phyloP scores from a whole-genome alignment of 35 echinoderm and acorn worm species.

The Apostichopus japonicus region DNA sequence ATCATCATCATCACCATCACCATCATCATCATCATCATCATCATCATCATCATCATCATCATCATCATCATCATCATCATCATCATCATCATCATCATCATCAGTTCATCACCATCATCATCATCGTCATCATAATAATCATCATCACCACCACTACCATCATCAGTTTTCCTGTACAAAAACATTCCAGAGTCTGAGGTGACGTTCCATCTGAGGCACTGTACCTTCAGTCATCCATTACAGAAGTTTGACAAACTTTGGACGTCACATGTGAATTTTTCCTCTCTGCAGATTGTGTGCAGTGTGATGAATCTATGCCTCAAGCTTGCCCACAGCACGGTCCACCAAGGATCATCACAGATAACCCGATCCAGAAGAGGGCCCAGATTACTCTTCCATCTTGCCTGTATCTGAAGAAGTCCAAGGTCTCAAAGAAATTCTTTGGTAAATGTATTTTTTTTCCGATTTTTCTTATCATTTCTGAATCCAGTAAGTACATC shows the following conservation, averaged over 20 bases:
- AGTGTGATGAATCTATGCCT: slow-evolving; percentile 25
- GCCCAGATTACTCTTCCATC: slow-evolving; percentile 62
- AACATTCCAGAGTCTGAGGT: slow-evolving; percentile 13
- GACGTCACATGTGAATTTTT: not conserved
- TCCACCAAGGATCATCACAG: slow-evolving; percentile 41
- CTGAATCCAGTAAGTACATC: not conserved
- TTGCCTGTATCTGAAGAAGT: slow-evolving; percentile 36
- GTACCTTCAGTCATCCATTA: not conserved
- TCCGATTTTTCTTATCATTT: not conserved
- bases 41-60: no score
- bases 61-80: no score
- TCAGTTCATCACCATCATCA: no score
- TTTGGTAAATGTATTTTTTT: slow-evolving; percentile 8
- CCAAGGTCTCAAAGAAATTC: slow-evolving; percentile 36
- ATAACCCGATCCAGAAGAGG: slow-evolving; percentile 53
- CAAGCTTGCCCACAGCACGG: slow-evolving; percentile 39
- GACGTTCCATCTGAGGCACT: not conserved
- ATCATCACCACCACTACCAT: no score
- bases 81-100: no score
- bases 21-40: not conserved
- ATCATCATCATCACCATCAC: not conserved
- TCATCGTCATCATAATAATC: no score
- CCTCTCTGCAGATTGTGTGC: slow-evolving; percentile 16
- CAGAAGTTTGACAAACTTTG: not conserved
- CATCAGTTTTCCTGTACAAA: not conserved